phyloP scores from a whole-genome alignment of 2,797 vertebrate genomes.

The Hapalemur alaotrensis region DNA sequence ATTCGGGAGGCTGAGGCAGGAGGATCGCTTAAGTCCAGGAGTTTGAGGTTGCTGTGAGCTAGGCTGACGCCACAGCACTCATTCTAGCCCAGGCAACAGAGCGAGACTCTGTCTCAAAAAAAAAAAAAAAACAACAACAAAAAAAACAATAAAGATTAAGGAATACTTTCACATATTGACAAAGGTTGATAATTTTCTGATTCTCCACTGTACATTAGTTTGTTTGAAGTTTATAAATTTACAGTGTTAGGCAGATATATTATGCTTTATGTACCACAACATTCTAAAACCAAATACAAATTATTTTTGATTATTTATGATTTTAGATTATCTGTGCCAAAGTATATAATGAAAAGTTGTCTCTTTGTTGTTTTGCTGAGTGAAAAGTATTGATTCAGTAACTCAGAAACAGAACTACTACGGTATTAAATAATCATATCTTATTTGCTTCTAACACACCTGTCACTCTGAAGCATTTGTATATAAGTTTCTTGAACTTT shows the following conservation, averaged over 20 bases:
- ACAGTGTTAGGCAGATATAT: neutral
- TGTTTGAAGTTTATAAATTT: slow-evolving; percentile 44
- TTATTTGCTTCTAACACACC: neutral
- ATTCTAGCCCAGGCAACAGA: too few relatives aligned
- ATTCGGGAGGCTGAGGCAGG: too few relatives aligned
- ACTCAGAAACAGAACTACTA: slow-evolving; percentile 27
- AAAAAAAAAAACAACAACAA: too few relatives aligned
- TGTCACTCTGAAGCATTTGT: neutral
- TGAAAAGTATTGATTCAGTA: slow-evolving; percentile 13
- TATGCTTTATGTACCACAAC: neutral
- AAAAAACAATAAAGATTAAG: slow-evolving; percentile 10
- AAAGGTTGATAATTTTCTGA: neutral
- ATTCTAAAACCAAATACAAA: slow-evolving; percentile 49
- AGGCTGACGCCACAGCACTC: too few relatives aligned
- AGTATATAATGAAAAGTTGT: neutral
- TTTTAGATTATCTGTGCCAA: slow-evolving; percentile 21
- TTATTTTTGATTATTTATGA: slow-evolving; percentile 18
- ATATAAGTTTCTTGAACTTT: neutral
- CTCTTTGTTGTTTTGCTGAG: neutral
- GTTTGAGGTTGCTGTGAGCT: too few relatives aligned
- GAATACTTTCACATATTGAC: neutral
- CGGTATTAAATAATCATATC: neutral
- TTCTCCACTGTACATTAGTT: slow-evolving; percentile 18
- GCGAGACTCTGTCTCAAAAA: too few relatives aligned
- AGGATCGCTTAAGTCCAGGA: too few relatives aligned